A percentile compares a stretch with the other conserved stretches of the same genome.
These are phyloP conservation scores for Gryllus bimaculatus DNA, from an alignment of 1,140 invertebrate genomes.

Conservation along the genomic window DNA sequence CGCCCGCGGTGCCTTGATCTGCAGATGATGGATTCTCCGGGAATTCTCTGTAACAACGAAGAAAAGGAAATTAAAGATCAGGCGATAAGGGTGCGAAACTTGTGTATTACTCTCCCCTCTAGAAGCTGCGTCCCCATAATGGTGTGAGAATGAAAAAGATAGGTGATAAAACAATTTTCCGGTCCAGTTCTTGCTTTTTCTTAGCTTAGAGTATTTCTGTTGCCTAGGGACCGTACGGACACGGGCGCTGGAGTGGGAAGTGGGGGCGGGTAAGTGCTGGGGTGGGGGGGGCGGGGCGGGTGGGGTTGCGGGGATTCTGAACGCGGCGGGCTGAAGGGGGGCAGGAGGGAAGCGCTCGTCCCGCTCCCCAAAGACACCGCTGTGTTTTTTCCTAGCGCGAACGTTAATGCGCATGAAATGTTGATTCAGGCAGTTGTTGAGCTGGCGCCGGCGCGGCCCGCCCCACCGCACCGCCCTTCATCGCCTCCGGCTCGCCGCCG, in stretches of 20 bases:
- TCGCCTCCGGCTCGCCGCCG: too few species aligned
- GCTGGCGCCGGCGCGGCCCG: too few species aligned
- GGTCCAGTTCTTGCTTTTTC: neutral
- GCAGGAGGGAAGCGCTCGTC: neutral
- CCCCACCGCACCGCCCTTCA: too few species aligned
- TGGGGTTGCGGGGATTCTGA: neutral
- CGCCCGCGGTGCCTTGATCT: constrained; percentile 24
- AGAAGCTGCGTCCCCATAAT: neutral
- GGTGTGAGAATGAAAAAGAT: neutral
- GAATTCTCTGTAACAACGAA: constrained; percentile 31
- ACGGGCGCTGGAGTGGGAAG: neutral
- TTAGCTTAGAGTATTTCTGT: neutral
- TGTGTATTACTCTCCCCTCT: constrained; percentile 14
- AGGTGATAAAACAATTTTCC: neutral
- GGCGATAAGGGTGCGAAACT: constrained; percentile 27
- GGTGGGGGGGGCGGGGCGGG: neutral
- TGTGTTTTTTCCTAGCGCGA: neutral
- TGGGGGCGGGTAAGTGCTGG: neutral
- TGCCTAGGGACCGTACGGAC: neutral
- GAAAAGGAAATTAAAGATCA: constrained; percentile 35
- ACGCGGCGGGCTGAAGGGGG: neutral
- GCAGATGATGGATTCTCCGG: constrained; percentile 32
- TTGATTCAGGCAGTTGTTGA: neutral
- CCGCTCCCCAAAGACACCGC: neutral
- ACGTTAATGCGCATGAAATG: neutral